Evolutionary conservation across 2,888 invertebrate genomes (phyloP).

Genomic region (Melangyna quadrimaculata): DNA sequence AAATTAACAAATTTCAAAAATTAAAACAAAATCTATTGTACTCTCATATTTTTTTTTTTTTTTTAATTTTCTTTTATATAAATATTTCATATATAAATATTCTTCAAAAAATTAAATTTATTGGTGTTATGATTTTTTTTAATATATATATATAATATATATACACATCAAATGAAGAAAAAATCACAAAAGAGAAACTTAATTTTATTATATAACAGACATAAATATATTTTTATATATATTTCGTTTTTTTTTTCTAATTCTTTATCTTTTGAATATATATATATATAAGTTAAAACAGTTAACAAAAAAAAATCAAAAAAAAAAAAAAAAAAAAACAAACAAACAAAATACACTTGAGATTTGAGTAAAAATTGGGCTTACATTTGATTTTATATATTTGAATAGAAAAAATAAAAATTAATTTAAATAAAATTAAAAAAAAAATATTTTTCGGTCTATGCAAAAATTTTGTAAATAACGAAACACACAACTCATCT

Average conservation of each 20-base stretch:
- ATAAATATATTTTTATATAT: constrained; percentile 13
- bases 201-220: constrained; percentile 17
- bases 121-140: constrained; percentile 61
- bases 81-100: constrained; percentile 44
- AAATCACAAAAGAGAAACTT: constrained; percentile 57
- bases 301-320: constrained; percentile 15
- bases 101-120: constrained; percentile 32
- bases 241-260: constrained; percentile 50
- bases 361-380: constrained; percentile 71
- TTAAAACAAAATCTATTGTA: constrained; percentile 25
- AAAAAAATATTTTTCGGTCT: constrained; percentile 34
- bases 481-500: constrained; percentile 41
- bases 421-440: constrained; percentile 7
- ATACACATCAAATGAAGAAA: constrained; percentile 67
- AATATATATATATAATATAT: background rate
- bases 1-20: background rate
- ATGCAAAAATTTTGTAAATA: constrained; percentile 54
- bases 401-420: constrained; percentile 32
- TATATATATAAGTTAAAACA: constrained; percentile 25
- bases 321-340: constrained; percentile 19
- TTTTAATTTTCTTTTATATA: constrained; percentile 38
- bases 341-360: constrained; percentile 44
- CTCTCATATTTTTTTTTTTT: constrained; percentile 40
- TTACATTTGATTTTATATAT: constrained; percentile 68
- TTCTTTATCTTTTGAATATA: constrained; percentile 45